These are phyloP conservation scores for Orbicella faveolata DNA, from an alignment of 64 coral and sea anemone genomes.

Conservation along the genomic window DNA sequence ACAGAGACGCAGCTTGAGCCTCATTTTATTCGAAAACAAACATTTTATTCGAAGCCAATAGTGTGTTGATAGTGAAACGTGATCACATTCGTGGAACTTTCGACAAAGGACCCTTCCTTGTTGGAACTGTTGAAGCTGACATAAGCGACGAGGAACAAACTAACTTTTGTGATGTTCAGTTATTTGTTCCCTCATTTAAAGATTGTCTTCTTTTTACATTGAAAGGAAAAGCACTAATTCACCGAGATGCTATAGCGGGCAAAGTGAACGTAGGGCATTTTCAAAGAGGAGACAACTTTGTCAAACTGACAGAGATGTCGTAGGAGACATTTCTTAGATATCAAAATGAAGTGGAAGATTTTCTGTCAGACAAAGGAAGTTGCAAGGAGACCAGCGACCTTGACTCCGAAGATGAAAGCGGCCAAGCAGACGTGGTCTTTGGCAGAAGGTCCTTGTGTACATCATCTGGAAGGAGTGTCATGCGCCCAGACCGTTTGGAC, in stretches of 20 bases:
- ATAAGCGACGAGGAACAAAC: conserved; percentile 15
- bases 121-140: conserved; percentile 42
- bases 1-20: too few relatives aligned
- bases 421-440: conserved; percentile 29
- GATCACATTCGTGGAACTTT: neutral
- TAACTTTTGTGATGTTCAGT: conserved; percentile 30
- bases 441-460: neutral
- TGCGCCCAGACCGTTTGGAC: conserved; percentile 24
- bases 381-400: conserved; percentile 8
- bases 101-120: neutral
- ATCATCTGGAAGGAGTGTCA: conserved; percentile 18
- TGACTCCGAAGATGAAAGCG: conserved; percentile 35
- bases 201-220: conserved; percentile 33
- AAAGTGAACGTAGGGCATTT: conserved; percentile 40
- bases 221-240: conserved; percentile 2
- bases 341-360: conserved; percentile 29
- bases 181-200: conserved; percentile 42
- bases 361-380: conserved; percentile 40
- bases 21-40: neutral
- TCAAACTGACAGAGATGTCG: conserved; percentile 33
- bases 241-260: conserved; percentile 29
- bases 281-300: conserved; percentile 14
- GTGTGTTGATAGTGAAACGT: conserved; percentile 30
- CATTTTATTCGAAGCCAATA: conserved; percentile 27
- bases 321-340: conserved; percentile 33